Base-by-base conservation (phyloP, 2,113 vertebrate species). In the Calyptomena viridis region DNA sequence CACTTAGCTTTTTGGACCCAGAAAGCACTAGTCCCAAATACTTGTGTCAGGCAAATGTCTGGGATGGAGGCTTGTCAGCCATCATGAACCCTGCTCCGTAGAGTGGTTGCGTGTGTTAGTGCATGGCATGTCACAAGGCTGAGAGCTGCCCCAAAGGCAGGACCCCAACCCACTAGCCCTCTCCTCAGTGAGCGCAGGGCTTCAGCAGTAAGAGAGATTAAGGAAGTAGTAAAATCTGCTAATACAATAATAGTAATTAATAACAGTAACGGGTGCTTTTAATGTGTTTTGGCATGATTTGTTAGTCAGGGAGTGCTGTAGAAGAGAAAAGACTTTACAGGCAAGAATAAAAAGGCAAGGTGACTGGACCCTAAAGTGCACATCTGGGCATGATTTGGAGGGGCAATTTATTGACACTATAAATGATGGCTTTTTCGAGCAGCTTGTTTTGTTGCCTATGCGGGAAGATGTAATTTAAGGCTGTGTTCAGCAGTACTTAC, bases 331-430 rank as follows among this genome's bases (percentile, higher is more conserved):
- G 80, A 49, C 52, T 90, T 87, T 94, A 80, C 90, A 95, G 90
- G 72, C 4, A 1, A 81, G 84, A 94, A 94, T 96, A 94, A 96
- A 97, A 96, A 94, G 49, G 79, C 78, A 95, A 97, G 95, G 94
- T 97, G 95, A 95, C 96, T 97, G 89, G 77, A 82, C 56, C 76
- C 91, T 90, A 12, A 95, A 97, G 90, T 96, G 90, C 94, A 95
- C 95, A 92, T 95, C 93, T 95, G 95, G 92, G 95, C 93, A 22
- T 58, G 92, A 83, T 97, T 94, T 94, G 96, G 93, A 96, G 94
- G 90, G 89, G 90, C 39, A 4, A 97, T 97, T 97, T 97, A 97
- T 93, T 9, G 90, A n/a, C 63, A 62, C 86, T 47, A 59, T 96
- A 97, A 96, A 97, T 91, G 94, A 91, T 2, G 1, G 69, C 93